Conservation (phyloP, 2,888 invertebrate species). For the Scrobipalpa costella region DNA sequence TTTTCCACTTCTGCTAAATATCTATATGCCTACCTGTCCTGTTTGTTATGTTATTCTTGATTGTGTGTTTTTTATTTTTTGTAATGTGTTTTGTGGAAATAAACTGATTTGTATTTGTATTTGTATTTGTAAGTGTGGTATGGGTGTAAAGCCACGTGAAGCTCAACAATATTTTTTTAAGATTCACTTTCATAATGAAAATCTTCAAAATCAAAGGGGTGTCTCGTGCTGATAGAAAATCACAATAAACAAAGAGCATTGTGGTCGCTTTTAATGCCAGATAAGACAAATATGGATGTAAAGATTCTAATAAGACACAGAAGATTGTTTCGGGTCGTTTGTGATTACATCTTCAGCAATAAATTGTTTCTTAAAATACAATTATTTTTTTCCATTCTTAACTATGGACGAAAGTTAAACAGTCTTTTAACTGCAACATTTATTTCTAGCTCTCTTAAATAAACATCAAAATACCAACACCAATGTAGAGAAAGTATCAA, state of each 20-base stretch:
- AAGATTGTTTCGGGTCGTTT: not conserved
- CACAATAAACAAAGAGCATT: conserved; percentile 9
- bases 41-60: too few relatives aligned
- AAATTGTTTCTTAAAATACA: too few relatives aligned
- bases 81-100: too few relatives aligned
- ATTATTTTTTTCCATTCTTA: too few relatives aligned
- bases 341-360: not conserved
- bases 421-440: not conserved
- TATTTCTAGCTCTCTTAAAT: not conserved
- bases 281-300: conserved; percentile 4
- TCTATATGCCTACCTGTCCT: too few relatives aligned
- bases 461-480: not conserved
- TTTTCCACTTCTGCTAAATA: too few relatives aligned
- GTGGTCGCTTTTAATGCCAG: not conserved
- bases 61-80: too few relatives aligned
- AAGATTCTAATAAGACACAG: not conserved
- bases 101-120: too few relatives aligned
- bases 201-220: conserved; percentile 16
- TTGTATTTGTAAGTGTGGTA: too few relatives aligned
- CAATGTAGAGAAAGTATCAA: not conserved
- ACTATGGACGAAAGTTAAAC: too few relatives aligned
- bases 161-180: too few relatives aligned
- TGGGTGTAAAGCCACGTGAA: too few relatives aligned
- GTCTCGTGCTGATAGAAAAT: not conserved
- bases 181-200: not conserved